These are phyloP conservation scores for Pangasius macronema DNA, from an alignment of 2,797 vertebrate species.

Conservation along the genomic window DNA sequence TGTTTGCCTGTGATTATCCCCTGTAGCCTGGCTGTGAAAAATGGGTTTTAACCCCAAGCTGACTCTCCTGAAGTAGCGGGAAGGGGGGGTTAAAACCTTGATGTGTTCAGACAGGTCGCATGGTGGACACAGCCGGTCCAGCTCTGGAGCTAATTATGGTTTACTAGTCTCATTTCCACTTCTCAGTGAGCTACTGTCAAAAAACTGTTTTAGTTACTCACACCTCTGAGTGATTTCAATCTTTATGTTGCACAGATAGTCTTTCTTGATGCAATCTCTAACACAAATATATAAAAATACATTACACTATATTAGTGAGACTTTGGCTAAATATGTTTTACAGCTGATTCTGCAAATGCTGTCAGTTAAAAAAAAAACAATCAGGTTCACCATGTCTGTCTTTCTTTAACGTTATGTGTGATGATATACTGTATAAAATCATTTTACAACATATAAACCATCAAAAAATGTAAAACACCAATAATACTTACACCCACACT, in stretches of 20 bases:
- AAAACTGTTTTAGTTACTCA: conserved; percentile 1
- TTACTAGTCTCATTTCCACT: conserved; percentile 87
- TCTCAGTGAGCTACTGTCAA: conserved; percentile 84
- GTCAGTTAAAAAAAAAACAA: not conserved
- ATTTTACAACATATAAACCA: not conserved
- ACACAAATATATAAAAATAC: not conserved
- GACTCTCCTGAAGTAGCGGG: conserved; percentile 67
- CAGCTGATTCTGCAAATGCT: not conserved
- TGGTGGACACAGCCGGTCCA: conserved; percentile 67
- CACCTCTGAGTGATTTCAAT: not conserved
- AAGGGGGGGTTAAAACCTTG: conserved; percentile 34
- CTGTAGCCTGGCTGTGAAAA: conserved; percentile 79
- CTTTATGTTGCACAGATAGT: not conserved
- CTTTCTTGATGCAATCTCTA: not conserved
- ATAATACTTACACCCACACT: not conserved
- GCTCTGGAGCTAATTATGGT: conserved; percentile 85
- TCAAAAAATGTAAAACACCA: not conserved
- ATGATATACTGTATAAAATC: not conserved
- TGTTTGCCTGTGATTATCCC: conserved; percentile 80
- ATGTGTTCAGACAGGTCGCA: conserved; percentile 67
- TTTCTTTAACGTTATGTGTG: not conserved
- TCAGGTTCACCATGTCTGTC: not conserved
- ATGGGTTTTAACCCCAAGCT: conserved; percentile 75
- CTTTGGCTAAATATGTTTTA: not conserved
- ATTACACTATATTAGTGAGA: not conserved